These are phyloP conservation scores for Drosophila macrospina DNA, from an alignment of 2,888 invertebrate genomes.

Conservation along the genomic window DNA sequence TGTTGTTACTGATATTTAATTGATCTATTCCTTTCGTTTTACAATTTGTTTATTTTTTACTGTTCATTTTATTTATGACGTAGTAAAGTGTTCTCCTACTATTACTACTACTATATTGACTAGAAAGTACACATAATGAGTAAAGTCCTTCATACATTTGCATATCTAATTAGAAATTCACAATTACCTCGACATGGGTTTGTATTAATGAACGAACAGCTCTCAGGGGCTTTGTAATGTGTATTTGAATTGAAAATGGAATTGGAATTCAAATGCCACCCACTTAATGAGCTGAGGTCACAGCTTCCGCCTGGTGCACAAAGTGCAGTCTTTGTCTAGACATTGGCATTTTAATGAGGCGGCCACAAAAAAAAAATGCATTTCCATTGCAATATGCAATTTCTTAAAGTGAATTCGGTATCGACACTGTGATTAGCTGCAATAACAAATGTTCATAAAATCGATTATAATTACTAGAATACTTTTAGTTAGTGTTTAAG, in stretches of 20 bases:
- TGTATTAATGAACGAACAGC: constrained; percentile 9
- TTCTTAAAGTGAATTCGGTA: constrained; percentile 23
- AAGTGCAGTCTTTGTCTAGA: constrained; percentile 36
- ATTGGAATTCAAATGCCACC: constrained; percentile 31
- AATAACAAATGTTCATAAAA: constrained; percentile 3
- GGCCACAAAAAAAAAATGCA: constrained; percentile 22
- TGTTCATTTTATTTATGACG: neutral
- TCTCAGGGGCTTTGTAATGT: neutral
- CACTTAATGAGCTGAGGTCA: constrained; percentile 37
- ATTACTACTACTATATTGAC: neutral
- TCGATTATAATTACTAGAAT: neutral
- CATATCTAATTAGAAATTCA: constrained; percentile 6
- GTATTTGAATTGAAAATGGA: too few relatives aligned
- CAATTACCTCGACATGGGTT: neutral
- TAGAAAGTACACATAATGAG: neutral
- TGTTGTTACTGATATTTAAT: neutral
- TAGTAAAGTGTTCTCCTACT: neutral
- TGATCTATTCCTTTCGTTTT: neutral
- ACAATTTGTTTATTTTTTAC: neutral
- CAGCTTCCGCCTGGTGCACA: constrained; percentile 36
- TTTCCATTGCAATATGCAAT: constrained; percentile 25
- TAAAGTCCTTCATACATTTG: constrained; percentile 3
- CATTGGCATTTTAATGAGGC: constrained; percentile 21
- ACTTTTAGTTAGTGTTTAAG: constrained; percentile 40
- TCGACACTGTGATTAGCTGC: constrained; percentile 24